These are phyloP conservation scores for Aphaenogaster rudis DNA, from an alignment of 1,140 invertebrate genomes.

Conservation along the genomic window DNA sequence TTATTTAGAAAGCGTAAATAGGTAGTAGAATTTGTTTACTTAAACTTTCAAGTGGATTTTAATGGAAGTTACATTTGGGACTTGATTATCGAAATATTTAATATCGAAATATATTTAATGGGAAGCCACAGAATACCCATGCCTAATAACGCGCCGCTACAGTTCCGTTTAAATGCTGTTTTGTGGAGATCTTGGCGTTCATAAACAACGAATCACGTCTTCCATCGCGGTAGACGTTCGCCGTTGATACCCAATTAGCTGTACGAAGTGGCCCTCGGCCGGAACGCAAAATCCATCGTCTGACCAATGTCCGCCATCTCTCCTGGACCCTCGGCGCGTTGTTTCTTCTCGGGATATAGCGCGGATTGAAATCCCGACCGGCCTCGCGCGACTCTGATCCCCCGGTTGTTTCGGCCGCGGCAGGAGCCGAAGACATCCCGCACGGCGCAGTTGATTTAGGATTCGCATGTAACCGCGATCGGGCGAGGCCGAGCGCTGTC, in stretches of 20 bases:
- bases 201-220: conserved; percentile 39
- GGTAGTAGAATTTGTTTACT: not conserved
- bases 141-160: not conserved
- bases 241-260: conserved; percentile 63
- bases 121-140: not conserved
- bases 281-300: conserved; percentile 62
- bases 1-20: not conserved
- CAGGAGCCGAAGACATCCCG: conserved; percentile 64
- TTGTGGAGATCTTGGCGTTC: not conserved
- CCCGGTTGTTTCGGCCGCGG: conserved; percentile 56
- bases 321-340: conserved; percentile 48
- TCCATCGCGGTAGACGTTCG: not conserved
- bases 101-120: not conserved
- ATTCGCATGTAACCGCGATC: conserved; percentile 85
- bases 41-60: not conserved
- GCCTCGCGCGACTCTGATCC: conserved; percentile 64
- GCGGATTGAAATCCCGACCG: conserved; percentile 68
- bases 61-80: not conserved
- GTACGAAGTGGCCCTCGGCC: conserved; percentile 38
- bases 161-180: conserved; percentile 21
- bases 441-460: conserved; percentile 82
- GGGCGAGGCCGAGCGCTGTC: conserved; percentile 80
- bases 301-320: conserved; percentile 51
- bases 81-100: conserved; percentile 15
- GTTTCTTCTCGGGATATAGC: conserved; percentile 68